Evolutionary conservation across 2,113 vertebrate species (phyloP).

Genomic region (Cygnus atratus): DNA sequence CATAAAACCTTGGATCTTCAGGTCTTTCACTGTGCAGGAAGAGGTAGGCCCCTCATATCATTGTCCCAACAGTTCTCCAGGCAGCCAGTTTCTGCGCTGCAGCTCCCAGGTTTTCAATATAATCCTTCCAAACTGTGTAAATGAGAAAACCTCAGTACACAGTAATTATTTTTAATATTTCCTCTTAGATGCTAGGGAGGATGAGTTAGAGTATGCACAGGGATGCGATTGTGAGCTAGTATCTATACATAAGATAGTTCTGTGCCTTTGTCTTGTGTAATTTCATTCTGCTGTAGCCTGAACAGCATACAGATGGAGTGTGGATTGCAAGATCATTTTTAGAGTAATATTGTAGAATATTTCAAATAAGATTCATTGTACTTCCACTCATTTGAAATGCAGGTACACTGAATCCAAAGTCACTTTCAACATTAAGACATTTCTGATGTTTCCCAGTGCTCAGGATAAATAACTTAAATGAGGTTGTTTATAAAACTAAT

Average conservation of each 20-base stretch:
- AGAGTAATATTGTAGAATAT: neutral
- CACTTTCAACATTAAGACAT: conserved; percentile 35
- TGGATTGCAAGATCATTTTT: neutral
- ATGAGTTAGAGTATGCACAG: neutral
- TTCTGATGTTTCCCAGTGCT: neutral
- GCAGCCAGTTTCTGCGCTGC: neutral
- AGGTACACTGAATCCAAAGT: neutral
- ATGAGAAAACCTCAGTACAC: neutral
- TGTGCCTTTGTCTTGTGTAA: neutral
- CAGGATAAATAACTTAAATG: neutral
- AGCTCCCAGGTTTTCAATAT: neutral
- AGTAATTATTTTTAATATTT: neutral
- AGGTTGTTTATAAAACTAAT: conserved; percentile 12
- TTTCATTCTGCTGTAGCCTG: neutral
- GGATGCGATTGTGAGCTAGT: neutral
- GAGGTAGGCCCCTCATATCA: accelerated
- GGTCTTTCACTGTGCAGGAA: neutral
- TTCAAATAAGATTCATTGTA: neutral
- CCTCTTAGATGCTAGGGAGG: neutral
- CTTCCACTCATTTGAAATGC: neutral
- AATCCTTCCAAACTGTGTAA: neutral
- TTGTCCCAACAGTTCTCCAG: neutral
- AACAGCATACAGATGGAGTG: neutral
- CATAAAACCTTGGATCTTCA: neutral
- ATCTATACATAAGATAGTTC: neutral